Evolutionary conservation across 35 echinoderm and acorn worm genomes (phyloP), one percentile per base, ranked within the genome.

Genomic region (Strongylocentrotus purpuratus): DNA sequence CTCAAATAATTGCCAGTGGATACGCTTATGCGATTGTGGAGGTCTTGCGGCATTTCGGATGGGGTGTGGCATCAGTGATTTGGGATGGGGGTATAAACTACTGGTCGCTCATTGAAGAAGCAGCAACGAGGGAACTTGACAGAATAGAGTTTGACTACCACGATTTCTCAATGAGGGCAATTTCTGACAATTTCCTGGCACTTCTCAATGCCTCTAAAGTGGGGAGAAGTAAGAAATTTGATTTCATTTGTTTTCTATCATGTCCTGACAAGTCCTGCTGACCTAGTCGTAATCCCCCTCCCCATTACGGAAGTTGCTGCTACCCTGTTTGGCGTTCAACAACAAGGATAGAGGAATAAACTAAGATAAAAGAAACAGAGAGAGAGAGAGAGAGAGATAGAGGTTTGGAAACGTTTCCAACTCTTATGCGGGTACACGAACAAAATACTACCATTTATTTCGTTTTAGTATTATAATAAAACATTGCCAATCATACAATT

Each of bases 51-150:
- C 25, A 89, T 45, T 89, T 89, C 32, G 32, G 87, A 33, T 89
- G 87, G 87, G 33, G 45, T 33, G 45, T 46, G 87, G 5, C 32
- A 45, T 33, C 87, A 15, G 32, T 12, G 87, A 33, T 89, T 10
- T 89, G 87, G 87, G 31, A 32, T 46, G 31, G 87, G 7, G 87
- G 87, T 33, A 32, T 4, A 1, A 46, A 46, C 32, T 89, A 89
- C 33, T 89, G 87, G 87, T 45, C 87, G 15, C 45, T 89, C 33
- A 45, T 89, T 46, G 87, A 89, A 89, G 87, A 31, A 89, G 87
- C 87, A 18, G 87, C 32, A 46, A 46, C 15, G 32, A 31, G 32
- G n/a, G 87, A 89, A 89, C 87, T 89, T 15, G 32, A 35, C 32
- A 22, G 5, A 18, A 10, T 89, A 46, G 33, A 89, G 32, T 35